A percentile compares a stretch with the other conserved stretches of the same genome.
These are phyloP conservation scores for Panulirus ornatus DNA, from an alignment of 1,140 invertebrate species.

Conservation along the genomic window DNA sequence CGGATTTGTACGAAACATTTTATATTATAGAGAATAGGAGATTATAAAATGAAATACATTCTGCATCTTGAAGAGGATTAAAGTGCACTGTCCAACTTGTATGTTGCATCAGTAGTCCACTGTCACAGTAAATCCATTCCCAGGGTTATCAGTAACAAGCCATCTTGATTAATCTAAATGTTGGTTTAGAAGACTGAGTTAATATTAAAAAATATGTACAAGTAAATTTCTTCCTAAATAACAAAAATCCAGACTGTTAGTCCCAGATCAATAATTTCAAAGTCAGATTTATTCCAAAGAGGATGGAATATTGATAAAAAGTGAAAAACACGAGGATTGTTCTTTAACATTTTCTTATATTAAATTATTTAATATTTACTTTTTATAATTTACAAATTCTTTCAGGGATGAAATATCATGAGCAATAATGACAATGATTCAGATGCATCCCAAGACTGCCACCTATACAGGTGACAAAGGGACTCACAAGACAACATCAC, in stretches of 20 bases:
- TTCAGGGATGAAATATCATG: conserved; percentile 4
- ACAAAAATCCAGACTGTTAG: conserved; percentile 9
- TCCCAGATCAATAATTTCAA: not conserved
- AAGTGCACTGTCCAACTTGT: conserved; percentile 63
- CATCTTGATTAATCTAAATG: conserved; percentile 36
- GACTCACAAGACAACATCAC: conserved; percentile 6
- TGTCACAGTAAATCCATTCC: conserved; percentile 67
- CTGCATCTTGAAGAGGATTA: conserved; percentile 69
- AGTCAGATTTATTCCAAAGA: not conserved
- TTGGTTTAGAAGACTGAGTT: conserved; percentile 39
- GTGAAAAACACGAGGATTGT: not conserved
- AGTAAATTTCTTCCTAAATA: conserved; percentile 21
- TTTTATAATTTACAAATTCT: conserved; percentile 44
- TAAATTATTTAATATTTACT: conserved; percentile 38
- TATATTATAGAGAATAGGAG: conserved; percentile 72
- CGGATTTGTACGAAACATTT: conserved; percentile 67
- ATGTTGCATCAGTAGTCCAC: conserved; percentile 57
- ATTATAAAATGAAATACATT: conserved; percentile 72
- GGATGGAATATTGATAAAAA: conserved; percentile 16
- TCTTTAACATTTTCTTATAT: conserved; percentile 28
- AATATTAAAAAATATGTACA: conserved; percentile 46
- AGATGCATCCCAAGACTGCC: not conserved
- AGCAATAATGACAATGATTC: conserved; percentile 25
- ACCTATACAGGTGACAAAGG: not conserved
- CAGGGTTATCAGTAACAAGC: conserved; percentile 62